Base-by-base conservation (phyloP, 2,113 vertebrate genomes). In the Gambusia affinis region DNA sequence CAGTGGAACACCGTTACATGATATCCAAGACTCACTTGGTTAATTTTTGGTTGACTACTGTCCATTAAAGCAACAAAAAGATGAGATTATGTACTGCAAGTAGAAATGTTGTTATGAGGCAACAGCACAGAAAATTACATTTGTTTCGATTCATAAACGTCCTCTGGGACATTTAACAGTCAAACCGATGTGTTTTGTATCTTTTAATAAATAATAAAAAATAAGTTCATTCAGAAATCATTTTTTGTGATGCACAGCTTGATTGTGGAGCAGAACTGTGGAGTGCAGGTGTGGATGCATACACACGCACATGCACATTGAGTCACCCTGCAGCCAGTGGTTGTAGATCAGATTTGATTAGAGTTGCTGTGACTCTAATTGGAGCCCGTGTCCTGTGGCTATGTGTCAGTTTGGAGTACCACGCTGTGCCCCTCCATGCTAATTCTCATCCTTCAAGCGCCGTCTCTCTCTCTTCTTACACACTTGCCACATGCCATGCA, bases 321-420 rank as follows among this genome's bases (percentile, higher is more conserved):
- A 33, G 27, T 75, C 63, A 8, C 67, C 79, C 84, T 65, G 79
- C 66, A 81, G 84, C 79, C 75, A 85, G 88, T 86, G 82, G 64
- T 86, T 87, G 78, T 70, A 86, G 83, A 91, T 93, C 91, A 88
- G 81, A 66, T 91, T 88, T 91, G 87, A 92, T 93, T 92, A 92
- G 88, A 72, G 79, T 82, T 78, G 75, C 73, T 72, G 73, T 81
- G 88, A 85, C 75, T 88, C 85, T 93, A 89, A 91, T 91, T 93
- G 87, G 85, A 85, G 64, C 68, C 22, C n/a, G 65, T 90, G 86
- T 90, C 90, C 90, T 64, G 81, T 88, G 83, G 85, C 85, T 82
- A 79, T 87, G 86, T 85, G 86, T 90, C 74, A 80, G 84, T 79
- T 74, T 85, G 74, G 65, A 78, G 79, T 60, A 57, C 75, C 88